phyloP scores from a whole-genome alignment of 2,888 invertebrate species.

The Acanthacorydalis orientalis region DNA sequence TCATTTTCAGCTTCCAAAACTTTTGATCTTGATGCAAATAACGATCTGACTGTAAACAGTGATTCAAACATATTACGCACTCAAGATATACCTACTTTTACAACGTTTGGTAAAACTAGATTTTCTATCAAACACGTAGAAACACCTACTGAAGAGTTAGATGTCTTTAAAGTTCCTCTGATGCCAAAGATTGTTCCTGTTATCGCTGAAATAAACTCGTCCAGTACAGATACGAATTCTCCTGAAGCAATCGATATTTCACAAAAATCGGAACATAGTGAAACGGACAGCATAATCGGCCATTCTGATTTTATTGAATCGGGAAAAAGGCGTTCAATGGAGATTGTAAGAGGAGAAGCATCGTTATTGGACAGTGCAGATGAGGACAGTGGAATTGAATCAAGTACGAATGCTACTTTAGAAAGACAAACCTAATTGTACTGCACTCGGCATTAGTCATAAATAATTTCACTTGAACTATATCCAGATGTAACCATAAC shows the following conservation, averaged over 20 bases:
- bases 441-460: too few relatives aligned
- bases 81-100: constrained; percentile 31
- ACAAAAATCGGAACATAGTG: constrained; percentile 8
- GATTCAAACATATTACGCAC: constrained; percentile 19
- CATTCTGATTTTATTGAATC: constrained; percentile 23
- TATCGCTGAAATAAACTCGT: background rate
- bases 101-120: constrained; percentile 38
- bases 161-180: constrained; percentile 1
- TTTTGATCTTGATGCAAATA: constrained; percentile 27
- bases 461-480: too few relatives aligned
- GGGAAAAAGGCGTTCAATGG: constrained; percentile 12
- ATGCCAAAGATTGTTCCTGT: constrained; percentile 18
- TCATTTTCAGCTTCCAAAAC: constrained; percentile 22
- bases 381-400: constrained; percentile 48
- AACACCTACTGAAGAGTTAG: constrained; percentile 19
- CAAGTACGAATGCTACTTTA: constrained; percentile 38
- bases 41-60: constrained; percentile 29
- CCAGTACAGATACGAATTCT: background rate
- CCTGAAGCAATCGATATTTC: constrained; percentile 13
- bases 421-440: constrained; percentile 22
- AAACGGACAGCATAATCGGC: constrained; percentile 17
- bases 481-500: too few relatives aligned
- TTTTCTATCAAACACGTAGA: constrained; percentile 27
- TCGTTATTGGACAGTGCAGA: constrained; percentile 45
- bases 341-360: constrained; percentile 32